Conservation (phyloP, 2,113 vertebrate species). For the Platysternon megacephalum region DNA sequence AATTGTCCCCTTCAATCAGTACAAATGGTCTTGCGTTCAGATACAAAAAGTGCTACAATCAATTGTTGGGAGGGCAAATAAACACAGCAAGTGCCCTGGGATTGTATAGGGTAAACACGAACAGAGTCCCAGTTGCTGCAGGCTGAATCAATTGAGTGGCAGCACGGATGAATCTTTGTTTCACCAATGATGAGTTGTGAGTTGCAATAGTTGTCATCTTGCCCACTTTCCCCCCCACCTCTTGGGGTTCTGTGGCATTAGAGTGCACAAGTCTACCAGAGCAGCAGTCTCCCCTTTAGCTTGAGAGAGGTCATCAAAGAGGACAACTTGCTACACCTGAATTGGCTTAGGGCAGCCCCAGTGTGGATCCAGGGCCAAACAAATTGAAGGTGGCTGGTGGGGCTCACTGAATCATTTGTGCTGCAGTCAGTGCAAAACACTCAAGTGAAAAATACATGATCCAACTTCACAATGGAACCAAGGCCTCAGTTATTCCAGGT, state of each 20-base stretch:
- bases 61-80: too few relatives aligned
- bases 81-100: not conserved
- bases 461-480: not conserved
- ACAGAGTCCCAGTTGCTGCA: not conserved
- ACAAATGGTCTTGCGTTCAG: not conserved
- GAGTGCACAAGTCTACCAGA: too few relatives aligned
- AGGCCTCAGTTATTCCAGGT: not conserved
- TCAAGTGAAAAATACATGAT: not conserved
- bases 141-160: not conserved
- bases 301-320: not conserved
- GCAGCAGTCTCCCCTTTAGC: too few relatives aligned
- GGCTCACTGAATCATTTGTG: not conserved
- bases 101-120: not conserved
- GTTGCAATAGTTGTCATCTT: not conserved
- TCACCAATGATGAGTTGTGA: not conserved
- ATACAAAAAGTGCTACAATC: not conserved
- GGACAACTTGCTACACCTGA: not conserved
- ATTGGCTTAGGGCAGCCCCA: not conserved
- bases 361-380: not conserved
- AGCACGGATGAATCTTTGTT: not conserved
- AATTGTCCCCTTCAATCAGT: not conserved
- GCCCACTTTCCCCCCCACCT: not conserved
- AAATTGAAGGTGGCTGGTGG: not conserved
- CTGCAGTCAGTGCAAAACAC: not conserved
- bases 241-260: too few relatives aligned